Conservation (phyloP, 1,140 invertebrate species). For the Schmidtea mediterranea region DNA sequence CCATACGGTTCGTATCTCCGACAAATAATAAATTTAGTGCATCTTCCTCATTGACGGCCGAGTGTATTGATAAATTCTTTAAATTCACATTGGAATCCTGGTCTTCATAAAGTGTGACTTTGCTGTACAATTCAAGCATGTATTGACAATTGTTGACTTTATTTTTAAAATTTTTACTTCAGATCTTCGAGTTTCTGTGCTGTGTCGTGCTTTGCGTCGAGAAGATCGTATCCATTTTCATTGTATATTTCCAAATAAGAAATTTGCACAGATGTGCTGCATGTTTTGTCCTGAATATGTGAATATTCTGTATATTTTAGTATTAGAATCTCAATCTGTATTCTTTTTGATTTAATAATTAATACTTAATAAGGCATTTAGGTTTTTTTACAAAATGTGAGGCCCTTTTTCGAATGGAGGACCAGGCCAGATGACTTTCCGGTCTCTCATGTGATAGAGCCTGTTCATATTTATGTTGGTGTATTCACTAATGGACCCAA, state of each 20-base stretch:
- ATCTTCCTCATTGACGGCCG: constrained; percentile 33
- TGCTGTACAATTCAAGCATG: constrained; percentile 15
- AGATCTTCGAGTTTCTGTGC: constrained; percentile 33
- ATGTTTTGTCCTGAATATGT: constrained; percentile 16
- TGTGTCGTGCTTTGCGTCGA: constrained; percentile 31
- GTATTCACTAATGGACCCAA: too few relatives aligned
- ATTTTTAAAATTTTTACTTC: constrained; percentile 25
- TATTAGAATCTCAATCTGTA: not conserved
- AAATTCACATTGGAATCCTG: constrained; percentile 33
- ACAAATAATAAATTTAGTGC: constrained; percentile 34
- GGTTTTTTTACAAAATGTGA: too few relatives aligned
- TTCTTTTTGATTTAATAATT: too few relatives aligned
- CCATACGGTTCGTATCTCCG: constrained; percentile 36
- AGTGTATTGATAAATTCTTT: constrained; percentile 34
- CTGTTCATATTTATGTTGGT: too few relatives aligned
- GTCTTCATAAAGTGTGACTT: constrained; percentile 35
- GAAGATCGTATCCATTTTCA: constrained; percentile 34
- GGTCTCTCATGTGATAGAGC: too few relatives aligned
- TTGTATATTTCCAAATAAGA: constrained; percentile 30
- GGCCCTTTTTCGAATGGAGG: too few relatives aligned
- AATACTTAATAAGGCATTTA: too few relatives aligned
- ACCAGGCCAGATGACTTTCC: too few relatives aligned
- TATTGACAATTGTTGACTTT: too few relatives aligned
- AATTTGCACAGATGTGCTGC: constrained; percentile 14
- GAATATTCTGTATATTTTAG: too few relatives aligned